Evolutionary conservation across 2,888 invertebrate species (phyloP).

Genomic region (Drosophila hawaiiensis): DNA sequence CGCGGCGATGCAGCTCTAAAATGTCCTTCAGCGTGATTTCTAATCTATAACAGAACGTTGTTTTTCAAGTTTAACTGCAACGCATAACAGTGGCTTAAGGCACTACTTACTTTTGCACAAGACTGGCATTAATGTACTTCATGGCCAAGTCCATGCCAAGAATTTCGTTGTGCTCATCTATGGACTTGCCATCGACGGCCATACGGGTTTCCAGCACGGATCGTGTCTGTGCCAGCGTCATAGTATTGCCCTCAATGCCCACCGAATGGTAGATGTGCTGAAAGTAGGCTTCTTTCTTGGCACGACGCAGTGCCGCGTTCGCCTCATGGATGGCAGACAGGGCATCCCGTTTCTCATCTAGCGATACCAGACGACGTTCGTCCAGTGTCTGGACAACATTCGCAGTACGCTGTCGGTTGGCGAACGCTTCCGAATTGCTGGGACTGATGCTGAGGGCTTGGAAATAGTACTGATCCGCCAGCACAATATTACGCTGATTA

Average conservation of each 20-base stretch:
- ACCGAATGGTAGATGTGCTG: constrained; percentile 98
- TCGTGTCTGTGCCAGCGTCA: constrained; percentile 96
- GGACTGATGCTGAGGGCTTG: constrained; percentile 94
- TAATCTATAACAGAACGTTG: constrained; percentile 86
- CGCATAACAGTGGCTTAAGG: not conserved
- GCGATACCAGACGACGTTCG: constrained; percentile 86
- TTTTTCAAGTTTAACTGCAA: not conserved
- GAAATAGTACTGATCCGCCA: constrained; percentile 96
- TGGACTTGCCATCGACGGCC: constrained; percentile 95
- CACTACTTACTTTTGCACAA: constrained; percentile 88
- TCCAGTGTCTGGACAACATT: constrained; percentile 96
- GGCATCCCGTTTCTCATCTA: constrained; percentile 93
- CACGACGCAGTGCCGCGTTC: constrained; percentile 92
- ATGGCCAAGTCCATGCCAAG: constrained; percentile 97
- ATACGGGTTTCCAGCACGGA: constrained; percentile 96
- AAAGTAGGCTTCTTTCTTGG: constrained; percentile 98
- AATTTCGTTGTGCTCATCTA: constrained; percentile 98
- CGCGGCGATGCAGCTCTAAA: constrained; percentile 95
- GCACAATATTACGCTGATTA: constrained; percentile 92
- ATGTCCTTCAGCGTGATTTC: constrained; percentile 94
- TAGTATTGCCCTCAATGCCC: constrained; percentile 98
- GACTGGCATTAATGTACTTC: constrained; percentile 94
- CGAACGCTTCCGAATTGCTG: constrained; percentile 91
- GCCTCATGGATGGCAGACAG: constrained; percentile 93
- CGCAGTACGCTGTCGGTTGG: constrained; percentile 93